Evolutionary conservation across 2,113 vertebrate genomes (phyloP).

Genomic region (Muntiacus reevesi): DNA sequence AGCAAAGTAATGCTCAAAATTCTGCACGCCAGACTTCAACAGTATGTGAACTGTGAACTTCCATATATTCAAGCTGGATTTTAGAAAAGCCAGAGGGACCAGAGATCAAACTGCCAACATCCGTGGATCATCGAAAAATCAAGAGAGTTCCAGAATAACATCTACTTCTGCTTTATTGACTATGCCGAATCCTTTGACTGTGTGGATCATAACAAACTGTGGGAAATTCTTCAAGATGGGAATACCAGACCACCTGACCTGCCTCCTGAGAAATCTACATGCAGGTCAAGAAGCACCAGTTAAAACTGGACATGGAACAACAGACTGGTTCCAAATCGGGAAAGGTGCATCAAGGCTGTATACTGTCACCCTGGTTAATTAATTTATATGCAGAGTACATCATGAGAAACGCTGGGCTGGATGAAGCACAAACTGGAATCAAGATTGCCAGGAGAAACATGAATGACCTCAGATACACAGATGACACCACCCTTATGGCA

Average conservation of each 20-base stretch:
- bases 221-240: neutral
- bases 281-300: neutral
- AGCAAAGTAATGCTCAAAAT: neutral
- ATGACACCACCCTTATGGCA: neutral
- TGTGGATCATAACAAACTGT: neutral
- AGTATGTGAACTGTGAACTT: neutral
- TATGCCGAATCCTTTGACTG: neutral
- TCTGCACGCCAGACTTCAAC: neutral
- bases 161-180: neutral
- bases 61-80: neutral
- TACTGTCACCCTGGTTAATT: neutral
- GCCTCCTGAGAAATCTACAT: neutral
- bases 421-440: neutral
- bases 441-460: neutral
- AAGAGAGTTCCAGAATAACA: neutral
- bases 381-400: neutral
- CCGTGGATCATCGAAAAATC: neutral
- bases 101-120: neutral
- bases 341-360: neutral
- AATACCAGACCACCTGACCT: neutral
- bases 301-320: neutral
- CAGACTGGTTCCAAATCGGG: neutral
- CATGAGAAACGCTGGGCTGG: neutral
- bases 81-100: neutral
- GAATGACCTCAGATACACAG: neutral